These are phyloP conservation scores for Oxyruncus cristatus DNA, from an alignment of 2,113 vertebrate species.

Conservation along the genomic window DNA sequence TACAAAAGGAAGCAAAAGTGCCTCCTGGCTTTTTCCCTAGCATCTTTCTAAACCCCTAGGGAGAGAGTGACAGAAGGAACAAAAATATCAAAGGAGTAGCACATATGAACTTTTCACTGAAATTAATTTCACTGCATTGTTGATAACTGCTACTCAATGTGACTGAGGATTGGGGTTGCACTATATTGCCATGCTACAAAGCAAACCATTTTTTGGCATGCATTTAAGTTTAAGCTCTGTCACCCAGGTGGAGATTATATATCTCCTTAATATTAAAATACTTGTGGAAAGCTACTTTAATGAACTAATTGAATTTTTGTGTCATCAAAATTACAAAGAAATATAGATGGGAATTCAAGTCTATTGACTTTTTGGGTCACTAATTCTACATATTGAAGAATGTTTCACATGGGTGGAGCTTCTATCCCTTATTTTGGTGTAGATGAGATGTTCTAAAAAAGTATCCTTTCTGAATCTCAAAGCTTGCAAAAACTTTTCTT, in stretches of 20 bases:
- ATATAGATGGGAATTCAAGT: background rate
- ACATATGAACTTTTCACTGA: background rate
- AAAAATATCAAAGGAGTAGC: background rate
- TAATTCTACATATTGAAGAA: background rate
- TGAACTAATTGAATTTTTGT: background rate
- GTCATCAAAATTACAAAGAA: background rate
- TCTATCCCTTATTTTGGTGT: background rate
- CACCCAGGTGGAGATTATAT: background rate
- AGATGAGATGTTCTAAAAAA: background rate
- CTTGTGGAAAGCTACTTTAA: background rate
- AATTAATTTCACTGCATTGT: background rate
- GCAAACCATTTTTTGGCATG: background rate
- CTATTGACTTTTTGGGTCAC: background rate
- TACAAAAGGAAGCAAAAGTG: background rate
- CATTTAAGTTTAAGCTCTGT: background rate
- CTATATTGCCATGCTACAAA: background rate
- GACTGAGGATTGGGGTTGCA: background rate
- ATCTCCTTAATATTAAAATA: background rate
- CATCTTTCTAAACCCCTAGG: background rate
- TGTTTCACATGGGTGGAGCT: background rate
- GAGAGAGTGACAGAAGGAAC: background rate
- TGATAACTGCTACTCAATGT: rapidly evolving
- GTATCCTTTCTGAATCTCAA: background rate
- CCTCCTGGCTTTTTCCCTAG: background rate
- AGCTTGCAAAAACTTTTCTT: background rate